Evolutionary conservation across 2,888 invertebrate species (phyloP).

Genomic region (Leptinotarsa rubiginosa): DNA sequence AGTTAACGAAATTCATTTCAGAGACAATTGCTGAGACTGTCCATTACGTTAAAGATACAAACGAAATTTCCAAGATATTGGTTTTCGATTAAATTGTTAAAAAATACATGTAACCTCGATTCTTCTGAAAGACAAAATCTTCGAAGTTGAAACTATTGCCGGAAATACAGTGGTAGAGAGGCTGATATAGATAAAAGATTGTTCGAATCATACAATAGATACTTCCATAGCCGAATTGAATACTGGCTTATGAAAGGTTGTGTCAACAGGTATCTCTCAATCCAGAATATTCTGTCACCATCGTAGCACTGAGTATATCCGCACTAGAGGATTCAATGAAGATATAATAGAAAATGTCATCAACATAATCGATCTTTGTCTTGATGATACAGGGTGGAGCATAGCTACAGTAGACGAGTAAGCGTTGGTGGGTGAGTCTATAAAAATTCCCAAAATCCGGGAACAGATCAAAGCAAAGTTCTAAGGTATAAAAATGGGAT

Average conservation of each 20-base stretch:
- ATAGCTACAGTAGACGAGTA: conserved; percentile 44
- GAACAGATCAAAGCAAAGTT: conserved; percentile 42
- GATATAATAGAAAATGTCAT: background rate
- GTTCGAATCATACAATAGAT: conserved; percentile 24
- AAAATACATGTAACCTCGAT: conserved; percentile 53
- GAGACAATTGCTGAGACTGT: background rate
- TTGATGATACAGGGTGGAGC: conserved; percentile 36
- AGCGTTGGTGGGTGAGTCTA: conserved; percentile 50
- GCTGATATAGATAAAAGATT: conserved; percentile 42
- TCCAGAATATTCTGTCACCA: conserved; percentile 18
- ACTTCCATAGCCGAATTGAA: conserved; percentile 29
- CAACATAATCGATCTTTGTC: conserved; percentile 21
- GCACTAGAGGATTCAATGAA: background rate
- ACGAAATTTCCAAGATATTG: background rate
- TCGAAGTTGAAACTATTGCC: conserved; percentile 1
- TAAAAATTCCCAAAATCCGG: conserved; percentile 46
- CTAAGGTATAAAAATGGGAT: conserved; percentile 37
- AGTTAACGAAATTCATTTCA: background rate
- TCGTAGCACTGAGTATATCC: conserved; percentile 14
- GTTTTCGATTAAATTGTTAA: conserved; percentile 37
- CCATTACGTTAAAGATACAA: background rate
- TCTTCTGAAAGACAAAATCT: conserved; percentile 36
- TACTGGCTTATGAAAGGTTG: conserved; percentile 22
- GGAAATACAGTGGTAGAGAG: conserved; percentile 32
- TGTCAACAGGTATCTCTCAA: conserved; percentile 35